Conservation (phyloP, 1,140 invertebrate species). For the Apocrypta bakeri region DNA sequence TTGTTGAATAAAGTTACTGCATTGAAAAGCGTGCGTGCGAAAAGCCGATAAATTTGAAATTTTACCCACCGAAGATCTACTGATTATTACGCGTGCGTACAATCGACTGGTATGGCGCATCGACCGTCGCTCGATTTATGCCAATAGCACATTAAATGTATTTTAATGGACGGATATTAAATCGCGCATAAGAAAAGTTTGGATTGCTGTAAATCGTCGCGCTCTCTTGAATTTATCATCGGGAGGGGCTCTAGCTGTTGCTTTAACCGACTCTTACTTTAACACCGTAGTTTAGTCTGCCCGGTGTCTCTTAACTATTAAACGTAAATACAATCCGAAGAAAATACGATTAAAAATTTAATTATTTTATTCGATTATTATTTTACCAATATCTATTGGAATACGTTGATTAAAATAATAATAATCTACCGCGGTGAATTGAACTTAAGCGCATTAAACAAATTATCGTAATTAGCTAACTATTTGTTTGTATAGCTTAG, state of each 20-base stretch:
- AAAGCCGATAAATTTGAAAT: background rate
- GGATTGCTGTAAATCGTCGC: background rate
- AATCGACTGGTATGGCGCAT: background rate
- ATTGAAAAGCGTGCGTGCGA: background rate
- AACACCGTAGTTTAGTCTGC: background rate
- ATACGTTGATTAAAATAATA: too few species aligned
- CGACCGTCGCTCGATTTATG: background rate
- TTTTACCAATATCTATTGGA: too few species aligned
- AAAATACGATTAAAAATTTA: too few species aligned
- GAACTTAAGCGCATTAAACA: too few species aligned
- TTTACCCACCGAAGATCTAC: background rate
- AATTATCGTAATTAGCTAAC: too few species aligned
- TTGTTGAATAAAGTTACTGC: too few species aligned
- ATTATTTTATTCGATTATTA: too few species aligned
- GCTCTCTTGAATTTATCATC: slow-evolving; percentile 10
- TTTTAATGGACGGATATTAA: background rate
- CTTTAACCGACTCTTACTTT: background rate
- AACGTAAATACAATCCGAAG: too few species aligned
- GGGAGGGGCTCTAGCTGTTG: background rate
- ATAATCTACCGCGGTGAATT: too few species aligned
- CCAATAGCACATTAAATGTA: background rate
- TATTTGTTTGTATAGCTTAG: too few species aligned
- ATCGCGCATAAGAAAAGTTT: background rate
- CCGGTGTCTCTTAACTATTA: too few species aligned
- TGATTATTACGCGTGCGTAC: background rate